phyloP scores from a whole-genome alignment of 2,113 vertebrate genomes.

The Ranitomeya variabilis region DNA sequence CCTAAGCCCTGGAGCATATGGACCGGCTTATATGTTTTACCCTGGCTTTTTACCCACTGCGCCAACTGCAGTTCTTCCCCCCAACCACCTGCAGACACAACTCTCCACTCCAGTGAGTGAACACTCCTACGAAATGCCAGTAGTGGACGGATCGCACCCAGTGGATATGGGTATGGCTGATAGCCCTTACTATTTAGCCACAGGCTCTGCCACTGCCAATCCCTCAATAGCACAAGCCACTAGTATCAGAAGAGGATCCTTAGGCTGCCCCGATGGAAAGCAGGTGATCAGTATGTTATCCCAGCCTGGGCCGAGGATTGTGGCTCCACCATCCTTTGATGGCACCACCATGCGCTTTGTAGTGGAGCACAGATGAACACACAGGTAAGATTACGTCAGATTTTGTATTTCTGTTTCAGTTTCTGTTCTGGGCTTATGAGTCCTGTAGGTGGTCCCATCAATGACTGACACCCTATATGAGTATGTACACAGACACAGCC shows the following conservation, averaged over 20 bases:
- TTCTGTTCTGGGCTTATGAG: too few relatives aligned
- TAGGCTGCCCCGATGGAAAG: constrained; percentile 68
- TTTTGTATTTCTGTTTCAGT: neutral
- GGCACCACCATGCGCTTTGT: constrained; percentile 98
- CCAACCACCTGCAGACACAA: constrained; percentile 74
- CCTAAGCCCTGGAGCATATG: constrained; percentile 80
- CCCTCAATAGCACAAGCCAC: constrained; percentile 58
- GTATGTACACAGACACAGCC: neutral
- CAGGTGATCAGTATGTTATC: constrained; percentile 90
- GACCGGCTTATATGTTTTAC: constrained; percentile 90
- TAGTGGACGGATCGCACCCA: constrained; percentile 60
- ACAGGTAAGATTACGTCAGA: constrained; percentile 7
- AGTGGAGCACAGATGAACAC: constrained; percentile 87
- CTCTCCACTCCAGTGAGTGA: constrained; percentile 68
- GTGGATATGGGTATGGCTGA: constrained; percentile 75
- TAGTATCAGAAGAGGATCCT: constrained; percentile 50
- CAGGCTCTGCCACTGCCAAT: constrained; percentile 65
- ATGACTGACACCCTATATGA: too few relatives aligned
- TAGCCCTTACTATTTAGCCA: constrained; percentile 85
- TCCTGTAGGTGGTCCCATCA: too few relatives aligned
- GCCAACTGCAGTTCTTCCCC: constrained; percentile 66
- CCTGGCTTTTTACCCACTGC: constrained; percentile 83
- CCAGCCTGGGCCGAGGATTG: constrained; percentile 82
- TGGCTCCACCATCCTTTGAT: constrained; percentile 91
- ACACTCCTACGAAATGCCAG: constrained; percentile 51